Evolutionary conservation across 2,797 vertebrate species (phyloP), one percentile per base, ranked within the genome.

Genomic region (Tympanoctomys barrerae): DNA sequence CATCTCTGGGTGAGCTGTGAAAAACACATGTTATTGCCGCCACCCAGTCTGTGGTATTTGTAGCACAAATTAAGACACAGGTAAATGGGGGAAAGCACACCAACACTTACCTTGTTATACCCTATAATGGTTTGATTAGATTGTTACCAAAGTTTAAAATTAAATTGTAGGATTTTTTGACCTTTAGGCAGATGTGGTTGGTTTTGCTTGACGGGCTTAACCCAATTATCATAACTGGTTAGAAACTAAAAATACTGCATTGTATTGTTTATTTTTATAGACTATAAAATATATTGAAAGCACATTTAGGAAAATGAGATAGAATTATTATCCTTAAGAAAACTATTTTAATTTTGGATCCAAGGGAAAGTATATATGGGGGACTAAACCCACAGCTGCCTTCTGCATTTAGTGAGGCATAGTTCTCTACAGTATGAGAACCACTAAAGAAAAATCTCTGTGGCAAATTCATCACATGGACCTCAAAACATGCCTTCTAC

Each of bases 131-230:
- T 64, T 84, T 89, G 54, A 21, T 59, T 0, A 52, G 24, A 96
- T 52, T 88, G 83, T 87, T 85, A 81, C 89, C 28, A 89, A 97
- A 94, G 59, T 91, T 79, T 78, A 92, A 16, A 88, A 62, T 68
- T 52, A 46, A 79, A 79, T 12, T 90, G 19, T 62, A 82, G 73
- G 91, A 93, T 89, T 52, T 59, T n/a, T 91, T 83, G 46, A 31
- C 89, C 21, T 52, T 83, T 52, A 52, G 68, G 68, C 4, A 79
- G 61, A 90, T 79, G 77, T 85, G 49, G 85, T 64, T 92, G 36
- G 11, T 49, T 96, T 87, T 94, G 31, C 33, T 79, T 81, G 33
- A 94, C 57, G 18, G 36, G 16, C 81, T 31, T 84, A 83, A 5
- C 39, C 88, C 3, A 92, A 22, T 39, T 78, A 94, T 80, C 52